Conservation (phyloP, 2,113 vertebrate genomes). For the Herpetotheres cachinnans region DNA sequence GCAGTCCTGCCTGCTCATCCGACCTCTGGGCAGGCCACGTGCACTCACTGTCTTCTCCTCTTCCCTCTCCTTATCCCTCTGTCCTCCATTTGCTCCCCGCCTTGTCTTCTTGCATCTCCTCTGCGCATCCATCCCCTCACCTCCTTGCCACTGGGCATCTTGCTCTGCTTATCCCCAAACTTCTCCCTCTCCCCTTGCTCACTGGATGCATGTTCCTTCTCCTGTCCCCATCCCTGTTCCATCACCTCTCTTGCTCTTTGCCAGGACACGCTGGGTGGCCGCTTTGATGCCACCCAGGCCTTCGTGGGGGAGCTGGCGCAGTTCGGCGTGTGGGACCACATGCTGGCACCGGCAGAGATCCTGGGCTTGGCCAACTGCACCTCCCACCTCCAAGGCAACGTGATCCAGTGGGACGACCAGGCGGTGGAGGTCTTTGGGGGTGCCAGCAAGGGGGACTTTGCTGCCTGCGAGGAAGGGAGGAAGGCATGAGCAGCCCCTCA, state of each 20-base stretch:
- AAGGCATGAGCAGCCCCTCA: slow-evolving; percentile 73
- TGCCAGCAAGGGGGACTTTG: slow-evolving; percentile 81
- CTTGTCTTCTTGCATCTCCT: background rate
- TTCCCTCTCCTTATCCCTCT: background rate
- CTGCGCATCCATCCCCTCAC: background rate
- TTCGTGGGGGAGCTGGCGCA: slow-evolving; percentile 92
- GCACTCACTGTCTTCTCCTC: background rate
- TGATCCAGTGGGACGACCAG: slow-evolving; percentile 90
- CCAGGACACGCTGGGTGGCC: slow-evolving; percentile 89
- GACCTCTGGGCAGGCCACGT: rapidly evolving
- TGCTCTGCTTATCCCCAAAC: background rate
- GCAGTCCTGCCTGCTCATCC: background rate
- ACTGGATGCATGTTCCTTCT: background rate
- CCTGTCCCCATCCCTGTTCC: background rate
- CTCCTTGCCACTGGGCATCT: background rate
- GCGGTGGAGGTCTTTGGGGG: slow-evolving; percentile 90
- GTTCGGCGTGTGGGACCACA: slow-evolving; percentile 93
- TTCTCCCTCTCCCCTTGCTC: background rate
- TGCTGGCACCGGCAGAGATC: slow-evolving; percentile 84
- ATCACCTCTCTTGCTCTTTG: background rate
- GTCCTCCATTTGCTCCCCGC: background rate
- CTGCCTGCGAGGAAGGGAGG: slow-evolving; percentile 82
- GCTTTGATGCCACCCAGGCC: slow-evolving; percentile 93
- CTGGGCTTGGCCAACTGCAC: slow-evolving; percentile 88
- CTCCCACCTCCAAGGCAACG: slow-evolving; percentile 81